Evolutionary conservation across 2,113 vertebrate genomes (phyloP), one percentile per base, ranked within the genome.

Genomic region (Lota lota): DNA sequence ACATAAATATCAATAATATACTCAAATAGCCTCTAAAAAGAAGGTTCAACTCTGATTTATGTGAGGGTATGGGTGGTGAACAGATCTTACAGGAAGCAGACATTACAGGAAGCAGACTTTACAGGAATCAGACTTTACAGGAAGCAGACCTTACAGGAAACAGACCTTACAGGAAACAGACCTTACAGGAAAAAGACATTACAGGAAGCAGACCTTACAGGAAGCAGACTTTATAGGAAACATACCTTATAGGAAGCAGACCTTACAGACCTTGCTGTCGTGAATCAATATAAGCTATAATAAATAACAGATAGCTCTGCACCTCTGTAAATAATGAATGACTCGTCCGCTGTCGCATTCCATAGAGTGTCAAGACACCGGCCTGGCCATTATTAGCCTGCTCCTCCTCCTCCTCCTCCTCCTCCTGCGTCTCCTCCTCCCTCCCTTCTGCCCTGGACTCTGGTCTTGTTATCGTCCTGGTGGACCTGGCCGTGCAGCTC

Each of bases 291-390:
- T 40, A 40, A 11, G 36, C 36, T 6, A 40, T 40, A 40, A 90
- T 89, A 91, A 92, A 91, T 50, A 91, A 90, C 88, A 84, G 82
- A 75, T 73, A 72, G 86, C 85, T 85, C 79, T 79, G 78, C 76
- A 74, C 80, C 72, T 80, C 88, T 88, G 92, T 92, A 91, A 92
- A 93, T 93, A 92, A 92, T 92, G 92, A 84, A 93, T 92, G 91
- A 89, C 89, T 92, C 80, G 89, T 90, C 90, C 83, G 83, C 85
- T 93, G 91, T 93, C 92, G 91, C 87, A 91, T 92, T 91, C 88
- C 87, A 91, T 93, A 85, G 81, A 81, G 78, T 85, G 83, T 92
- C 91, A 91, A 86, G 85, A 73, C 80, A 82, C 24, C 21, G 74
- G 87, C 88, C 83, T 28, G 74, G 83, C 78, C 89, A 88, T 92